These are phyloP conservation scores for Sylvilagus bachmani DNA, from an alignment of 2,113 vertebrate species.

Conservation along the genomic window DNA sequence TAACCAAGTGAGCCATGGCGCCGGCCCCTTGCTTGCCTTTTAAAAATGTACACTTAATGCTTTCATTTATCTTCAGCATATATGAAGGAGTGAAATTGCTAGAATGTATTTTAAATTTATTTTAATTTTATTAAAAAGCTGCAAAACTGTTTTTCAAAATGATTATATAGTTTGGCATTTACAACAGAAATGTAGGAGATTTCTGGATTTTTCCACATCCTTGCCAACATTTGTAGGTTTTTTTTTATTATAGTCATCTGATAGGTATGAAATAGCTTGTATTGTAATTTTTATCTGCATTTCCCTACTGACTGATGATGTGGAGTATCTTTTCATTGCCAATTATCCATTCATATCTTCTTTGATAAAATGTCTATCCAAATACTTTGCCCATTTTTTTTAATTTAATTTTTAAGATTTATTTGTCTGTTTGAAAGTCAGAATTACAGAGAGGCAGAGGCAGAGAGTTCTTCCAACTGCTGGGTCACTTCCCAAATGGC, in stretches of 20 bases:
- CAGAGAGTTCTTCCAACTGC: too few relatives aligned
- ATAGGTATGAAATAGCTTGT: background rate
- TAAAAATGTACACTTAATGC: background rate
- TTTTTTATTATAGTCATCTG: background rate
- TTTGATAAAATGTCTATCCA: background rate
- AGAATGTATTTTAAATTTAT: background rate
- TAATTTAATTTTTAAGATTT: background rate
- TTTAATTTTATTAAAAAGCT: background rate
- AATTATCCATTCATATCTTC: background rate
- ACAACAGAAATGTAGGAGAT: background rate
- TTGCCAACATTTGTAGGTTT: background rate
- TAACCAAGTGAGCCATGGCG: too few relatives aligned
- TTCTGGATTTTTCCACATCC: background rate
- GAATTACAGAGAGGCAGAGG: too few relatives aligned
- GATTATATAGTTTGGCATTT: background rate
- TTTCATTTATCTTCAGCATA: conserved; percentile 3
- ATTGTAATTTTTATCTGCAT: background rate
- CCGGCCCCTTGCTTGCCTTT: background rate
- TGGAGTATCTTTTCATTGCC: background rate
- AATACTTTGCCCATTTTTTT: conserved; percentile 22
- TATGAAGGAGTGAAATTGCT: background rate
- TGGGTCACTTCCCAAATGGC: too few relatives aligned
- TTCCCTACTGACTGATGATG: background rate
- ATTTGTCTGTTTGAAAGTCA: too few relatives aligned
- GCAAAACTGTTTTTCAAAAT: background rate